Percentiles rank a stretch among this genome's conserved stretches.
Conservation (phyloP, 2,888 invertebrate species). For the Lepidochrysops patricia region DNA sequence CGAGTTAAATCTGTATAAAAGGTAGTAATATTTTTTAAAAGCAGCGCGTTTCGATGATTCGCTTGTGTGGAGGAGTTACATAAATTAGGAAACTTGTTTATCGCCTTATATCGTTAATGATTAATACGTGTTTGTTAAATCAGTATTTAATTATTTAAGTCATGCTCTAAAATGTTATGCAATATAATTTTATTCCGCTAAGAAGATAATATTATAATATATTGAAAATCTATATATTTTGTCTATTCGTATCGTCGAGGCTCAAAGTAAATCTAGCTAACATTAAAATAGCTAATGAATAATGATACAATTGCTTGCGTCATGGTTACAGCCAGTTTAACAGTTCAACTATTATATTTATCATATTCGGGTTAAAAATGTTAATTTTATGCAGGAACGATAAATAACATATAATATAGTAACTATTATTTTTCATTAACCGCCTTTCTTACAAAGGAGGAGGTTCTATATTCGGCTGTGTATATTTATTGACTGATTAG, state of each 20-base stretch:
- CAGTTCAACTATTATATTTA: not conserved
- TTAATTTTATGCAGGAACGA: not conserved
- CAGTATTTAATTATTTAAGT: not conserved
- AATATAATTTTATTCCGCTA: not conserved
- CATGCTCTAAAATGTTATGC: not conserved
- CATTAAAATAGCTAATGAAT: not conserved
- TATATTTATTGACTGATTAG: no score
- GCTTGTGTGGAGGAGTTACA: slow-evolving; percentile 46
- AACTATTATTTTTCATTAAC: not conserved
- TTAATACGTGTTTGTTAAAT: slow-evolving; percentile 5
- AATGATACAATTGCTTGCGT: not conserved
- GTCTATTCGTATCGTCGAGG: not conserved
- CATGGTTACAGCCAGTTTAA: not conserved
- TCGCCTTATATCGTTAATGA: slow-evolving; percentile 22
- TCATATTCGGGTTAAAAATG: not conserved
- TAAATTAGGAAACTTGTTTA: slow-evolving; percentile 60
- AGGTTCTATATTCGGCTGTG: no score
- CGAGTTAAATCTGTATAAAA: slow-evolving; percentile 4
- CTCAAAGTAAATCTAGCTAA: not conserved
- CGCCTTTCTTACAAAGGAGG: no score
- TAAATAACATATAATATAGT: not conserved
- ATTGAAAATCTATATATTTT: not conserved
- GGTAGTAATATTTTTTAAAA: slow-evolving; percentile 28
- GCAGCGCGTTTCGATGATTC: slow-evolving; percentile 44
- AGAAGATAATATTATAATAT: not conserved